Conservation (phyloP, 1,140 invertebrate species). For the Episyrphus balteatus region DNA sequence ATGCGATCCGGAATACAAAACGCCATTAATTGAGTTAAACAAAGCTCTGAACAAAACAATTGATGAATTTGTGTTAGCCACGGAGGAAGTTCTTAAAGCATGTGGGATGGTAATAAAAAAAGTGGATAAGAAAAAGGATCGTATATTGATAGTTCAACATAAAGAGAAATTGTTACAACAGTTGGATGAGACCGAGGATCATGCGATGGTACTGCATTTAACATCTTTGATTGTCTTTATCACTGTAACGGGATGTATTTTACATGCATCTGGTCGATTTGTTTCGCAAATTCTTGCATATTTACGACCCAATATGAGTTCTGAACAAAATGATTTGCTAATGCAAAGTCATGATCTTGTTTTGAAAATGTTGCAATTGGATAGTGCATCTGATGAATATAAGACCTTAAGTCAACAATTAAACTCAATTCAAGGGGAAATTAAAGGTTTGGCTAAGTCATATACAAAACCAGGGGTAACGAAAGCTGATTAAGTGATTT, state of each 20-base stretch:
- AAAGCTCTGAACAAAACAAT: constrained; percentile 49
- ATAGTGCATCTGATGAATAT: constrained; percentile 32
- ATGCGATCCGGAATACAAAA: constrained; percentile 45
- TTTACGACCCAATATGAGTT: constrained; percentile 55
- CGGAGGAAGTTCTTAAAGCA: constrained; percentile 58
- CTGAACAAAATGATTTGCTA: constrained; percentile 50
- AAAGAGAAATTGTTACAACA: constrained; percentile 71
- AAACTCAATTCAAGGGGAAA: constrained; percentile 29
- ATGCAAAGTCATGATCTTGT: constrained; percentile 64
- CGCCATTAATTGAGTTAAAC: constrained; percentile 48
- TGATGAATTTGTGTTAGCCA: constrained; percentile 65
- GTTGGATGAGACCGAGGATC: constrained; percentile 58
- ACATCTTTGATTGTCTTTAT: constrained; percentile 72
- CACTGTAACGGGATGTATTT: constrained; percentile 60
- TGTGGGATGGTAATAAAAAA: constrained; percentile 81
- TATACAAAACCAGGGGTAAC: constrained; percentile 38
- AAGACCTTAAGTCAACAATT: constrained; percentile 34
- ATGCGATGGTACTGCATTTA: constrained; percentile 75
- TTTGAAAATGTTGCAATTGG: constrained; percentile 45
- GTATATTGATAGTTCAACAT: constrained; percentile 61
- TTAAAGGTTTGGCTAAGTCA: constrained; percentile 44
- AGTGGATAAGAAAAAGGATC: constrained; percentile 79
- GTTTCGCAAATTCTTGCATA: constrained; percentile 67
- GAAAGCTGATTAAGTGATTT: constrained; percentile 21
- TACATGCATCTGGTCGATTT: constrained; percentile 86